Base-by-base conservation (phyloP, 2,113 vertebrate genomes). In the Meleagris gallopavo region DNA sequence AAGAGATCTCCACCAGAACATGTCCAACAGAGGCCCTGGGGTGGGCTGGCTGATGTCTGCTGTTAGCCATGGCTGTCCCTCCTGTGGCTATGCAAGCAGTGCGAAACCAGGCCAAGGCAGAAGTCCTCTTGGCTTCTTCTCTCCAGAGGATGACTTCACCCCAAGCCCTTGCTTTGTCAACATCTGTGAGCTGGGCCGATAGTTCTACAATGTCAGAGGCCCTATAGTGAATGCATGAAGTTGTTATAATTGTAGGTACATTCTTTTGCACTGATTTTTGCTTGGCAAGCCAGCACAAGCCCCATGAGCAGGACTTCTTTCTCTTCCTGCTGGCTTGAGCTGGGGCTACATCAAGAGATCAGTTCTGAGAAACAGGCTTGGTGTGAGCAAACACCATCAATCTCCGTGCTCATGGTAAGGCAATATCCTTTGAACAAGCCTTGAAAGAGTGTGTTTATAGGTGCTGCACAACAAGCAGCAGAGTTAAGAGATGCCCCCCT, bases 261-360 rank as follows among this genome's bases (percentile, higher is more conserved):
- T 94, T 96, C 86, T 79, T 91, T 83, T 1, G 1, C 55, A 74
- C 83, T 93, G 83, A 83, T 71, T 74, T 70, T 69, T 36, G 65
- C 76, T 86, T 95, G 94, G 92, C 95, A 96, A 92, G 92, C 79
- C 94, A 83, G 55, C 83, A 94, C 95, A 93, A 81, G 94, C 83
- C 74, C 38, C 79, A 75, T 65, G 61, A 88, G 64, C 83, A 93
- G 65, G 65, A 86, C 29, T 83, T 76, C 69, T 88, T 85, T 79
- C 72, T 29, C 54, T 83, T 91, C 60, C 79, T 81, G 29, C 60
- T 91, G 75, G 18, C 66, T 64, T 55, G 85, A 94, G 64, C 4
- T 8, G 29, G 74, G 45, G 30, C 82, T 55, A 18, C 22, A 45
- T 64, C 73, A 46, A 64, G 55, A 83, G 55, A 80, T 64, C 72